Evolutionary conservation across 2,797 vertebrate species (phyloP).

Genomic region (Pangasius larnaudii): DNA sequence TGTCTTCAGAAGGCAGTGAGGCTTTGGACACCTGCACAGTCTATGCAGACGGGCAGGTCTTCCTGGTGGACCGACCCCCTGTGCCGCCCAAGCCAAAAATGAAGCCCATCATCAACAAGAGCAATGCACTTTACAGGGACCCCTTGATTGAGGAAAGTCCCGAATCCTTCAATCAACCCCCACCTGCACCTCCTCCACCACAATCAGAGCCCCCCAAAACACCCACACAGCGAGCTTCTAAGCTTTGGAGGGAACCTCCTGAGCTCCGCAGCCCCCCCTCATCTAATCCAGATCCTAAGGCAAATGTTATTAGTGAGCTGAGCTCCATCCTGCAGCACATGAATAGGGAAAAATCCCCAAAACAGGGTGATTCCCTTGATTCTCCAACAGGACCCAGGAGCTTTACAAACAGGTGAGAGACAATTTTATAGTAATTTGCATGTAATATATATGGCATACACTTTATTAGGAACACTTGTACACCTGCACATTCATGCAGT

Average conservation of each 20-base stretch:
- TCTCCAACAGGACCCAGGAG: slow-evolving; percentile 83
- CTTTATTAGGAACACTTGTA: too few species aligned
- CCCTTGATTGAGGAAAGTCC: slow-evolving; percentile 87
- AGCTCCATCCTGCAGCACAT: slow-evolving; percentile 98
- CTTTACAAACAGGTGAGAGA: slow-evolving; percentile 87
- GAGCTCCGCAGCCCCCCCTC: slow-evolving; percentile 86
- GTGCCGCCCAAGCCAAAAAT: slow-evolving; percentile 97
- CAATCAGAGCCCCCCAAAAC: slow-evolving; percentile 80
- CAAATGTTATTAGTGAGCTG: slow-evolving; percentile 93
- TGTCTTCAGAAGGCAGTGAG: slow-evolving; percentile 93
- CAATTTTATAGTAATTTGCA: not conserved
- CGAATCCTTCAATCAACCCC: slow-evolving; percentile 83
- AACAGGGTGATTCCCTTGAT: slow-evolving; percentile 86
- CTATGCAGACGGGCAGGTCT: slow-evolving; percentile 91
- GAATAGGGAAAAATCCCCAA: slow-evolving; percentile 88
- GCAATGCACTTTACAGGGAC: slow-evolving; percentile 90
- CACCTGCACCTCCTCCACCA: slow-evolving; percentile 83
- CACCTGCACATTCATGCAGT: too few species aligned
- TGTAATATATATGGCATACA: too few species aligned
- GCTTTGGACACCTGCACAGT: slow-evolving; percentile 88
- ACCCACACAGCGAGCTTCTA: slow-evolving; percentile 89
- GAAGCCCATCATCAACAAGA: slow-evolving; percentile 91
- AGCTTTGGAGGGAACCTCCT: slow-evolving; percentile 89
- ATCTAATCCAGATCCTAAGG: slow-evolving; percentile 88
- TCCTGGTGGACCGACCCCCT: slow-evolving; percentile 91